These are phyloP conservation scores for Neelides sp. DNA, from an alignment of 1,140 invertebrate species.

Conservation along the genomic window DNA sequence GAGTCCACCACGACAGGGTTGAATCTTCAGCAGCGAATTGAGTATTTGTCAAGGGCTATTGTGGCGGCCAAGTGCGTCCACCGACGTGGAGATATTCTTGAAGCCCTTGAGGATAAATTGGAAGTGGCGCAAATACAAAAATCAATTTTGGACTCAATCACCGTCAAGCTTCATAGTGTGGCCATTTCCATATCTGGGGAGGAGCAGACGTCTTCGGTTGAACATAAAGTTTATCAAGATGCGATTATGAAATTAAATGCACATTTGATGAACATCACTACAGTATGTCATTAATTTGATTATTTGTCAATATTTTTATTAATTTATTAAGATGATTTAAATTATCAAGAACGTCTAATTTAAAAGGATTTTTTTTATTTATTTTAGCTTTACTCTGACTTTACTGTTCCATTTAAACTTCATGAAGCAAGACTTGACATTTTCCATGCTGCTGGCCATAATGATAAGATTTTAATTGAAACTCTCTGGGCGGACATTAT, in stretches of 20 bases:
- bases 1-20: conserved; percentile 56
- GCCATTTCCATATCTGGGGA: conserved; percentile 41
- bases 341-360: neutral
- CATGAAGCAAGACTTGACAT: conserved; percentile 44
- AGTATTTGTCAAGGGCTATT: conserved; percentile 85
- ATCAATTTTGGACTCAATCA: conserved; percentile 35
- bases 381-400: conserved; percentile 51
- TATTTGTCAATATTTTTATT: conserved; percentile 41
- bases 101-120: conserved; percentile 86
- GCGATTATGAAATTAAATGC: conserved; percentile 41
- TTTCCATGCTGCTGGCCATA: conserved; percentile 42
- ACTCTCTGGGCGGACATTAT: conserved; percentile 44
- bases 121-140: conserved; percentile 71
- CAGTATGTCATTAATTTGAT: conserved; percentile 32
- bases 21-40: conserved; percentile 52
- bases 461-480: conserved; percentile 42
- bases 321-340: neutral
- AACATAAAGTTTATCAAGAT: conserved; percentile 35
- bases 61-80: conserved; percentile 76
- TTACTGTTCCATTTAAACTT: conserved; percentile 42
- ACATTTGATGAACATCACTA: conserved; percentile 44
- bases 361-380: conserved; percentile 28
- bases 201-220: conserved; percentile 39
- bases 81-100: conserved; percentile 67
- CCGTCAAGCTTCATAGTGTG: conserved; percentile 35